These are phyloP conservation scores for Chionoecetes opilio DNA, from an alignment of 1,140 invertebrate species.

Conservation along the genomic window DNA sequence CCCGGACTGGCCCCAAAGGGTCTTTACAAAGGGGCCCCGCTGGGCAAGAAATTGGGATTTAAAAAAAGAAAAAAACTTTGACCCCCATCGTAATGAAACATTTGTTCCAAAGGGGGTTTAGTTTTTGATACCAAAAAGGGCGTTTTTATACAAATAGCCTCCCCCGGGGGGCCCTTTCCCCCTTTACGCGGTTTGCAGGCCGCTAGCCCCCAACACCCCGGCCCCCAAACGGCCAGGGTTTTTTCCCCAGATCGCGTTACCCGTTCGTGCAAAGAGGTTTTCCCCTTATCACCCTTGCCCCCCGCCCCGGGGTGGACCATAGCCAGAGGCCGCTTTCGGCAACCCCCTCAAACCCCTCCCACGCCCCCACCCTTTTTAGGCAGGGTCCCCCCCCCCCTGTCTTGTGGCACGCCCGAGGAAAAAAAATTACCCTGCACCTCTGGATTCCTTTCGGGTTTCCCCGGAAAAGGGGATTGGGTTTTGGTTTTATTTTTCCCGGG, in stretches of 20 bases:
- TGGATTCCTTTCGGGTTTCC: background rate
- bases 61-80: conserved; percentile 49
- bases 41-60: background rate
- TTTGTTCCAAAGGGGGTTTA: conserved; percentile 31
- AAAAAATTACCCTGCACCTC: background rate
- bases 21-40: background rate
- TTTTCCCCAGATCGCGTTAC: conserved; percentile 23
- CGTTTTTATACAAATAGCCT: background rate
- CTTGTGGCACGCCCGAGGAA: background rate
- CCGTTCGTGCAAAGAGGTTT: conserved; percentile 55
- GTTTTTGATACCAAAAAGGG: background rate
- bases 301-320: conserved; percentile 45
- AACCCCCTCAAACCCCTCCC: conserved; percentile 53
- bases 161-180: background rate
- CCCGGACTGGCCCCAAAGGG: background rate
- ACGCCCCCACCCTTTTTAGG: no score
- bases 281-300: conserved; percentile 47
- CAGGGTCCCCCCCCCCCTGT: background rate
- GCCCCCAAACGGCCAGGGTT: background rate
- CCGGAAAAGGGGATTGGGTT: no score
- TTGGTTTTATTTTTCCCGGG: no score
- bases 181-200: background rate
- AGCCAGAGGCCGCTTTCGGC: conserved; percentile 62
- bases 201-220: background rate
- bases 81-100: background rate